Conservation (phyloP, 1,140 invertebrate species). For the Hyles euphorbiae region DNA sequence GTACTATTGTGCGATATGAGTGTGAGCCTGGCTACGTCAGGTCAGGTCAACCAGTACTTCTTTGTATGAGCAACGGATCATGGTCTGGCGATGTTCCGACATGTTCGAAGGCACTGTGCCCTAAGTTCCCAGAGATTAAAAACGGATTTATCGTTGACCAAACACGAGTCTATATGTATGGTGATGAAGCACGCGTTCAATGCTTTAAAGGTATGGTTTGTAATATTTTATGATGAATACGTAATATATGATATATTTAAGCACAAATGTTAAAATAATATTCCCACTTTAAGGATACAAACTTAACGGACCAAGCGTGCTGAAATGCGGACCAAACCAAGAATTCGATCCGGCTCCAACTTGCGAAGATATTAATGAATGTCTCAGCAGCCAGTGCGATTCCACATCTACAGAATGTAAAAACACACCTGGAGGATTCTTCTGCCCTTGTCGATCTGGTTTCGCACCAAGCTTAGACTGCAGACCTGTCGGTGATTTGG, state of each 20-base stretch:
- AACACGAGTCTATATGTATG: constrained; percentile 86
- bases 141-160: constrained; percentile 90
- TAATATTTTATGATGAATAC: constrained; percentile 1
- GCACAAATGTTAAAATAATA: neutral
- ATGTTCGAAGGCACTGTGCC: constrained; percentile 90
- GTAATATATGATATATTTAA: neutral
- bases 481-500: constrained; percentile 90
- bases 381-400: constrained; percentile 91
- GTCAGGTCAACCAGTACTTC: constrained; percentile 90
- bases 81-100: constrained; percentile 95
- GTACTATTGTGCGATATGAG: constrained; percentile 95
- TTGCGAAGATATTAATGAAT: constrained; percentile 96
- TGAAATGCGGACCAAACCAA: constrained; percentile 91
- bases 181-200: constrained; percentile 94
- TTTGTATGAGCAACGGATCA: constrained; percentile 97
- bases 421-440: constrained; percentile 93
- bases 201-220: constrained; percentile 87
- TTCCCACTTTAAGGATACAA: constrained; percentile 47
- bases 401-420: constrained; percentile 92
- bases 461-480: constrained; percentile 93
- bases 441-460: constrained; percentile 91
- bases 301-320: constrained; percentile 82
- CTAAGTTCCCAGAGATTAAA: constrained; percentile 87
- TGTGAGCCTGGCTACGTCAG: constrained; percentile 95
- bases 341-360: constrained; percentile 89